Evolutionary conservation across 1,140 invertebrate genomes (phyloP).

Genomic region (Megalonaias nervosa): DNA sequence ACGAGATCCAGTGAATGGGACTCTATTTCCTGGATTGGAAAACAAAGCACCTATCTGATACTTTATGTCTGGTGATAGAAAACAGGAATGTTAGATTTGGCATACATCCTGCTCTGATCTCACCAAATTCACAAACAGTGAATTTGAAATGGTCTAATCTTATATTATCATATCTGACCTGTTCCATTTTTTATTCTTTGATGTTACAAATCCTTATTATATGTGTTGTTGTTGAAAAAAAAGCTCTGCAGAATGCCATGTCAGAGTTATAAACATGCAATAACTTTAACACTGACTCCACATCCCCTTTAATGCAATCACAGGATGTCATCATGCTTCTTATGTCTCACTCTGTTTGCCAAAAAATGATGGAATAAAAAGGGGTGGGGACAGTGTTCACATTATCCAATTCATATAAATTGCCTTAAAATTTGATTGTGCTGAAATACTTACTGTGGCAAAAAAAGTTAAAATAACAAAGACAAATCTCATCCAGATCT

Average conservation of each 20-base stretch:
- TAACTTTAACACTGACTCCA: neutral
- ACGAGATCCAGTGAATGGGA: no score
- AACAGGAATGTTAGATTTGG: no score
- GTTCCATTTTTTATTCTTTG: no score
- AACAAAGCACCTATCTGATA: no score
- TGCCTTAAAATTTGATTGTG: neutral
- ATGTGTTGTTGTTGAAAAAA: no score
- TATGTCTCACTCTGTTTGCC: neutral
- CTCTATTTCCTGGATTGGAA: no score
- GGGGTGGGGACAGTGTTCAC: neutral
- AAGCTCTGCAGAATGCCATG: neutral
- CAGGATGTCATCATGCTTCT: neutral
- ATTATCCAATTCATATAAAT: neutral
- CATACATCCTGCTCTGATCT: no score
- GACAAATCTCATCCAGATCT: conserved; percentile 97
- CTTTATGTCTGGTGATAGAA: no score
- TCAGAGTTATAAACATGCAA: neutral
- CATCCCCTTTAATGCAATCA: neutral
- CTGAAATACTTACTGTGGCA: conserved; percentile 83
- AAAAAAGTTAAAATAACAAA: conserved; percentile 90
- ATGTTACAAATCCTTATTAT: no score
- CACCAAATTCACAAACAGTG: no score
- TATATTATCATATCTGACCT: no score
- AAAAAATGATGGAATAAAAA: neutral
- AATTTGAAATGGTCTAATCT: no score